Evolutionary conservation across 2,888 invertebrate genomes (phyloP), one percentile per base, ranked within the genome.

Genomic region (Zhengitettix transpicula): DNA sequence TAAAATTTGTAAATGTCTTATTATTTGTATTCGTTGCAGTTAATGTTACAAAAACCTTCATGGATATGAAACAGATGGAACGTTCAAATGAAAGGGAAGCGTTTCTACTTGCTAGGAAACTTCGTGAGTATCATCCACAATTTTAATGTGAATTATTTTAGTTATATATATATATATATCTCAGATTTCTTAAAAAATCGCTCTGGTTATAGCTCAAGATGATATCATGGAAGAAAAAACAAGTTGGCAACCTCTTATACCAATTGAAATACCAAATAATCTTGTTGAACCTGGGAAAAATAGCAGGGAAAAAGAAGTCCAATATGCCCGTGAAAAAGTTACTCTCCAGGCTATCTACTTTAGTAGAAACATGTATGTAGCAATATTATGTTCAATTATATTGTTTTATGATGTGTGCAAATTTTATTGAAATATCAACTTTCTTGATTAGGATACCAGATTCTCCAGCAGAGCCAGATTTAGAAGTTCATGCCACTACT

Each of bases 51-150:
- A 91, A 86, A 73, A 88, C 82, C 42, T 96, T 96, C 73, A 87
- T 84, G 44, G 93, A 94, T 68, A 87, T 93, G 87, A 91, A 91
- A 70, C 83, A 89, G 71, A 83, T 91, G 77, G 97, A 97, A 71
- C 85, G 89, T 68, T 81, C 82, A 62, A 79, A 86, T 67, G 97
- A 97, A 75, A 81, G 89, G 58, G 87, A 89, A 69, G 84, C 87
- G n/a, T 79, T 91, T 70, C 81, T 85, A 67, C 82, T 86, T 72
- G 83, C 83, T 14, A 78, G 90, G 60, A 89, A 90, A 73, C 72
- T 87, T 56, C 81, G 82, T 70, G 81, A 77, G 73, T 70, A 58
- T 28, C 10, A 9, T 56, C 40, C 28, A 28, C 7, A 5, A 28
- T 5, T 28, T 28, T 40, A 14, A 12, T 40, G 15, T 12, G 10